Evolutionary conservation across 2,113 vertebrate genomes (phyloP), one percentile per base, ranked within the genome.

Genomic region (Neomonachus schauinslandi): DNA sequence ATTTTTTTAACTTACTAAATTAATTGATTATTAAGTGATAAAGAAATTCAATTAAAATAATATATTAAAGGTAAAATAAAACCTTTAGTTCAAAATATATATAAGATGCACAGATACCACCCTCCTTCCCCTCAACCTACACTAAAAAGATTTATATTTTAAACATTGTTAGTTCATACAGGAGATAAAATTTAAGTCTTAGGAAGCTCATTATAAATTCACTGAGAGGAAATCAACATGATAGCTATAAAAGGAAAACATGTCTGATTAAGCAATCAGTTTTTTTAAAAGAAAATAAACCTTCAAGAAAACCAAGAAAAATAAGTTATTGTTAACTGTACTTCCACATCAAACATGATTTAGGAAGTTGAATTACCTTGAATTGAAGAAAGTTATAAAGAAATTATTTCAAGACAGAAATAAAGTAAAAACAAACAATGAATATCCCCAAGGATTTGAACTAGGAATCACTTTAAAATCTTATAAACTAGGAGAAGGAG

Each of bases 391-490:
- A 67, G 57, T 80, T 65, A 88, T 11, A 95, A 96, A 96, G 13
- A 87, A 89, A 91, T 63, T 93, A 84, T 61, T 87, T 91, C 21
- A 91, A 84, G 33, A 91, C 33, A 90, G n/a, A 88, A 98, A 96
- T 61, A 94, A 95, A 86, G 21, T 57, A 77, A 67, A 65, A 82
- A 69, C 36, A 71, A 77, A 51, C 42, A 92, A 49, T 16, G 49
- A 4, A 12, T 5, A 76, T 59, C 18, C 65, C 67, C 31, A 59
- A 79, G 59, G 33, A 93, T 85, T 51, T 89, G 77, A 81, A 89
- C 26, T 57, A 81, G 61, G 28, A 80, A 93, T 80, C 46, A 95
- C 14, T 85, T 72, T 89, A 74, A 91, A 91, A 72, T 46, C 42
- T 59, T 89, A 55, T 33, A 86, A 94, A 86, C 63, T 53, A 96